Conservation (phyloP, 2,113 vertebrate genomes). For the Chitala chitala region DNA sequence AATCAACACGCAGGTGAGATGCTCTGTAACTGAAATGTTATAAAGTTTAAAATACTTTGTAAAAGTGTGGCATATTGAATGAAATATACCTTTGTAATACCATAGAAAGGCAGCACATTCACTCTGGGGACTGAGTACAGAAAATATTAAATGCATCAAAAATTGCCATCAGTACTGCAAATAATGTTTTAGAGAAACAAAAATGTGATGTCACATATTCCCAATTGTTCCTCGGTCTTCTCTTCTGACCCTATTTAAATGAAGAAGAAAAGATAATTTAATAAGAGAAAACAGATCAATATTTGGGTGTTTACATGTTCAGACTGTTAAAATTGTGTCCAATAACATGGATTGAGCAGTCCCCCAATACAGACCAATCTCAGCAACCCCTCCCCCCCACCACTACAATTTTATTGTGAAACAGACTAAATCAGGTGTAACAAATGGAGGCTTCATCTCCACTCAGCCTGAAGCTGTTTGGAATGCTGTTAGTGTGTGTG, state of each 20-base stretch:
- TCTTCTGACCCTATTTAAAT: neutral
- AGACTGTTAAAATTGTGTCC: conserved; percentile 17
- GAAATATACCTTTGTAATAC: too few species aligned
- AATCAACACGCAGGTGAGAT: too few species aligned
- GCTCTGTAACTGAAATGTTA: too few species aligned
- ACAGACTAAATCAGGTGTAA: neutral
- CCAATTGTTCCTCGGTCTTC: neutral
- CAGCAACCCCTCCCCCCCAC: neutral
- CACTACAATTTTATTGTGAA: neutral
- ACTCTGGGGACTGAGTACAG: too few species aligned
- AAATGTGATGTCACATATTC: conserved; percentile 9
- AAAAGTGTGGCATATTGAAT: too few species aligned
- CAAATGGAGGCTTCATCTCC: neutral
- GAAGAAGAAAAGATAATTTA: too few species aligned
- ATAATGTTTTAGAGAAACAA: too few species aligned
- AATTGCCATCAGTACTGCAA: too few species aligned
- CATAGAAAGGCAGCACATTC: too few species aligned
- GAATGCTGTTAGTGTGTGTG: neutral
- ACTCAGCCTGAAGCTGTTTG: neutral
- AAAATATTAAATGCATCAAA: too few species aligned
- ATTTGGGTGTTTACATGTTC: neutral
- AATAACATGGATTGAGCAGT: neutral
- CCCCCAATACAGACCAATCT: neutral
- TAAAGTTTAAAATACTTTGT: too few species aligned
- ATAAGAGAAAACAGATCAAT: conserved; percentile 15